Conservation (phyloP, 1,140 invertebrate species). For the Campoletis sonorensis region DNA sequence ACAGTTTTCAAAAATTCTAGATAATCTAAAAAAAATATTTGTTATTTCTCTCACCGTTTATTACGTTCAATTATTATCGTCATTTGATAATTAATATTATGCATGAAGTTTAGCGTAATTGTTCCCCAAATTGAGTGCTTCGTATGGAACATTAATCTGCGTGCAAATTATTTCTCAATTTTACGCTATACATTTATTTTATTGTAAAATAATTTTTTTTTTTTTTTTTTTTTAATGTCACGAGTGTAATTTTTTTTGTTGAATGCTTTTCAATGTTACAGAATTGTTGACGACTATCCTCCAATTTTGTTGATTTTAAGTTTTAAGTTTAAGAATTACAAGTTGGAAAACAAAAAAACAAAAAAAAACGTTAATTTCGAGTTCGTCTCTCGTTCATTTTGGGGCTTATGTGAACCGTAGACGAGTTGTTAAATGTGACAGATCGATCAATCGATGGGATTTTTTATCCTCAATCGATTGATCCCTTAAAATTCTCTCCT, state of each 20-base stretch:
- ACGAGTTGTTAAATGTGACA: slow-evolving; percentile 17
- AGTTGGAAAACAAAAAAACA: slow-evolving; percentile 6
- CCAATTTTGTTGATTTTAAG: not conserved
- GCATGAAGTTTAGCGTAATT: slow-evolving; percentile 28
- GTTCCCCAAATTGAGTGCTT: slow-evolving; percentile 36
- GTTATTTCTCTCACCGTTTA: not conserved
- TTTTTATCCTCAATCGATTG: not conserved
- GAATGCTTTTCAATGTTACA: slow-evolving; percentile 9
- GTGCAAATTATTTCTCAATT: slow-evolving; percentile 17
- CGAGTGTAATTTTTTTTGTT: not conserved
- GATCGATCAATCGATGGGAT: not conserved
- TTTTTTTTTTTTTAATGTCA: not conserved
- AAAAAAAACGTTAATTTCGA: not conserved
- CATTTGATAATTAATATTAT: not conserved
- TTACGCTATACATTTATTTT: slow-evolving; percentile 19
- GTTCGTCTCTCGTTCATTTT: not conserved
- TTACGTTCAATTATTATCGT: slow-evolving; percentile 3
- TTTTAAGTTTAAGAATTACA: no score
- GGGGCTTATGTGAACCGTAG: not conserved
- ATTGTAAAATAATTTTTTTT: slow-evolving; percentile 7
- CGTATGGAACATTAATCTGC: slow-evolving; percentile 35
- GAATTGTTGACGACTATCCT: not conserved
- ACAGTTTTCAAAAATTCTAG: not conserved
- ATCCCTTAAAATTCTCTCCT: slow-evolving; percentile 12
- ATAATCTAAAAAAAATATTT: not conserved